Conservation (phyloP, 2,888 invertebrate genomes). For the Saturnia japonica region DNA sequence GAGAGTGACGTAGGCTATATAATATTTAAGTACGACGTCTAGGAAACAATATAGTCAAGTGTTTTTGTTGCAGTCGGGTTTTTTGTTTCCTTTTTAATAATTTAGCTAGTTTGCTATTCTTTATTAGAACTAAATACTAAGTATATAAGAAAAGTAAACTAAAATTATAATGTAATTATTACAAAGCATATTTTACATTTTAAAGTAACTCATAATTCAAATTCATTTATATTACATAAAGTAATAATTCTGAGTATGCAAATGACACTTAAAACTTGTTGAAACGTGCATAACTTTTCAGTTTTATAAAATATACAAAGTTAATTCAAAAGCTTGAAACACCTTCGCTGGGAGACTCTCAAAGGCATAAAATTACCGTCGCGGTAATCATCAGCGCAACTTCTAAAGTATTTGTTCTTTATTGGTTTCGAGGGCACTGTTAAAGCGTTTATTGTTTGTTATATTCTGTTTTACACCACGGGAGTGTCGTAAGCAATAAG, state of each 20-base stretch:
- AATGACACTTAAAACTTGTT: background rate
- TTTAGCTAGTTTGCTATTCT: too few species aligned
- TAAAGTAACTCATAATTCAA: too few species aligned
- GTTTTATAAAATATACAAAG: background rate
- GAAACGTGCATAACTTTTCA: background rate
- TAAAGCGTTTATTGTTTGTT: background rate
- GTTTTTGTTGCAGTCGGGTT: too few species aligned
- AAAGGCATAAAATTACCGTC: background rate
- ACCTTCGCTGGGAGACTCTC: background rate
- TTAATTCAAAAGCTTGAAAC: background rate
- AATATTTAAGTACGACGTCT: too few species aligned
- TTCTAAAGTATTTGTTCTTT: slow-evolving; percentile 7
- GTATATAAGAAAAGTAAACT: too few species aligned
- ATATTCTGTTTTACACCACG: background rate
- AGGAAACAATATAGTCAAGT: too few species aligned
- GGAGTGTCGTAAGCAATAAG: background rate
- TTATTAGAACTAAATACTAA: too few species aligned
- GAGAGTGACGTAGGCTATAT: too few species aligned
- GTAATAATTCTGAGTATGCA: background rate
- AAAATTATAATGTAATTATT: too few species aligned
- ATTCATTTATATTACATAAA: too few species aligned
- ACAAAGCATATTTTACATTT: too few species aligned
- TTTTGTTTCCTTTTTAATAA: too few species aligned
- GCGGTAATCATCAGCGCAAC: background rate
- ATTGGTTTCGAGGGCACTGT: background rate